Conservation (phyloP, 2,888 invertebrate genomes). For the Tethea ocularis region DNA sequence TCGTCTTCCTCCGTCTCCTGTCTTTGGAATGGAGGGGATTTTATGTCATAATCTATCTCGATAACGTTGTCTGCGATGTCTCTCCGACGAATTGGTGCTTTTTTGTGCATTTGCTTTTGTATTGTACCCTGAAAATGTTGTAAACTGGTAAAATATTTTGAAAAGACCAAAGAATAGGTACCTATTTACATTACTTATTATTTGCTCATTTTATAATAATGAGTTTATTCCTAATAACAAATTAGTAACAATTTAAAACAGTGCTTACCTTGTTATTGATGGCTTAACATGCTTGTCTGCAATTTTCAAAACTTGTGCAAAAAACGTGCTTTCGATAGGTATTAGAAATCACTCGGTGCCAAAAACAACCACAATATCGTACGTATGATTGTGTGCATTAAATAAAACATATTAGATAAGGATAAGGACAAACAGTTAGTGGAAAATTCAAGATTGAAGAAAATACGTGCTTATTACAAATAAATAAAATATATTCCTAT, state of each 20-base stretch:
- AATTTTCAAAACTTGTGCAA: not conserved
- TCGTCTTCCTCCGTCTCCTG: constrained; percentile 50
- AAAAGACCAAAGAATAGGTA: not conserved
- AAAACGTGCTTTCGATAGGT: not conserved
- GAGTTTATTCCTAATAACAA: not conserved
- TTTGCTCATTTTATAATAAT: not conserved
- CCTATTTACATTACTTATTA: not conserved
- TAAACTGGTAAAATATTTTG: not conserved
- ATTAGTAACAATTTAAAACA: not conserved
- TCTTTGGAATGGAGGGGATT: constrained; percentile 51
- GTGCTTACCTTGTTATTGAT: constrained; percentile 4
- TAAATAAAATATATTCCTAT: not conserved
- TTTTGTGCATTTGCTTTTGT: constrained; percentile 15
- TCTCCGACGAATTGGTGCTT: constrained; percentile 38
- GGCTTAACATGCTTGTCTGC: not conserved
- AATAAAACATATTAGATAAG: not conserved
- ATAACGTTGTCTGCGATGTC: constrained; percentile 54
- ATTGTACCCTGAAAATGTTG: constrained; percentile 19
- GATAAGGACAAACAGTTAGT: not conserved
- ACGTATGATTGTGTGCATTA: not conserved
- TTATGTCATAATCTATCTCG: constrained; percentile 46
- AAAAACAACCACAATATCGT: not conserved
- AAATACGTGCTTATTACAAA: not conserved
- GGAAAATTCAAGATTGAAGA: too few species aligned
- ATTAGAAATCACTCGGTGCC: not conserved